phyloP scores from a whole-genome alignment of 2,797 vertebrate species.

The Trematomus bernacchii region DNA sequence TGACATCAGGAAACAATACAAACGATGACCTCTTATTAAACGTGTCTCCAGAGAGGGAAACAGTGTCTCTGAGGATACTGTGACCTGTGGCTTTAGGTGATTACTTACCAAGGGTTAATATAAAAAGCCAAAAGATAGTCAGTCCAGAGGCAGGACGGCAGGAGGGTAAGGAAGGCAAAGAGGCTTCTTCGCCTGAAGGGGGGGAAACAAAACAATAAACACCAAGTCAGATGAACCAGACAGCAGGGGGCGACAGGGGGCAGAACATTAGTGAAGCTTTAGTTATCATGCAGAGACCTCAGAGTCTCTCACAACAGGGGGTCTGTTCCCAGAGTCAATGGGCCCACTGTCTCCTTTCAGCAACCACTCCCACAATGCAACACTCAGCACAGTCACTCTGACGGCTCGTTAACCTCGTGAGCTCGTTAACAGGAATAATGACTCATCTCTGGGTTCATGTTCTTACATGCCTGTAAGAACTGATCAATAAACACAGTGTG shows the following conservation, averaged over 20 bases:
- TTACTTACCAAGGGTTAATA: conserved; percentile 99
- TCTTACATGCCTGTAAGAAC: no score
- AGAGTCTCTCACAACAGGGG: conserved; percentile 78
- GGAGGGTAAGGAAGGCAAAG: conserved; percentile 99
- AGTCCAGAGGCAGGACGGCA: conserved; percentile 99
- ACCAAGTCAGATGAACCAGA: conserved; percentile 61
- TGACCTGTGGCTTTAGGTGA: conserved; percentile 63
- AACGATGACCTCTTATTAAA: no score
- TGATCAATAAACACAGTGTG: no score
- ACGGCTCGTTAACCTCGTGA: no score
- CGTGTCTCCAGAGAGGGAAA: no score
- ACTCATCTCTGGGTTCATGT: no score
- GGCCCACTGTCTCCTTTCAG: no score
- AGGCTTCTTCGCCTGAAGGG: conserved; percentile 98
- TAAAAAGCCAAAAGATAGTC: conserved; percentile 99
- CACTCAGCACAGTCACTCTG: no score
- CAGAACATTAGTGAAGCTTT: conserved; percentile 83
- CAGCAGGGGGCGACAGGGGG: conserved; percentile 80
- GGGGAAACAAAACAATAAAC: conserved; percentile 72
- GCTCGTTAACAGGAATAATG: no score
- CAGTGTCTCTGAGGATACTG: conserved; percentile 39
- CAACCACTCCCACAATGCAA: no score
- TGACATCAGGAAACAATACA: no score
- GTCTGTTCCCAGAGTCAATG: conserved; percentile 82
- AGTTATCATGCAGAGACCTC: conserved; percentile 81